Conservation (phyloP, 2,888 invertebrate genomes). For the Phengaris arion region DNA sequence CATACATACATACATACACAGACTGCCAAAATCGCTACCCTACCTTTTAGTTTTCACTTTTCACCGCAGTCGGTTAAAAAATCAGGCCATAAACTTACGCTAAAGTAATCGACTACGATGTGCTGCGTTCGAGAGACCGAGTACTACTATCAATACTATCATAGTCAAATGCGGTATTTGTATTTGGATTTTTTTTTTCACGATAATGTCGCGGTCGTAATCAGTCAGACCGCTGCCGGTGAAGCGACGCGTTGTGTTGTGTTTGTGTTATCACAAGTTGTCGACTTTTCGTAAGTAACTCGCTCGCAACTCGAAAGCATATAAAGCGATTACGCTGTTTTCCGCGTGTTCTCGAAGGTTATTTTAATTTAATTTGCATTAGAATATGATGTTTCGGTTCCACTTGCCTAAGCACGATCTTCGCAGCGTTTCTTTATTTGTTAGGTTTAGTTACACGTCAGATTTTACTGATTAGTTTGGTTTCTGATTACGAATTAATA, state of each 20-base stretch:
- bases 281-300: not conserved
- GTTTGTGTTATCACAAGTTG: not conserved
- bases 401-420: slow-evolving; percentile 26
- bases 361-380: slow-evolving; percentile 24
- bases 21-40: too few species aligned
- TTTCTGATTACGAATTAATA: not conserved
- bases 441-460: not conserved
- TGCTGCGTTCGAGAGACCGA: slow-evolving; percentile 36
- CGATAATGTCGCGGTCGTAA: slow-evolving; percentile 56
- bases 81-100: not conserved
- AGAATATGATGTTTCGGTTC: slow-evolving; percentile 23
- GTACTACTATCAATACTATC: slow-evolving; percentile 42
- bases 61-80: not conserved
- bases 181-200: slow-evolving; percentile 53
- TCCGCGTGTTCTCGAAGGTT: slow-evolving; percentile 21
- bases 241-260: slow-evolving; percentile 42
- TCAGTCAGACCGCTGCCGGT: slow-evolving; percentile 55
- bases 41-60: not conserved
- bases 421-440: not conserved
- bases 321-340: slow-evolving; percentile 22
- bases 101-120: not conserved
- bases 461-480: slow-evolving; percentile 2
- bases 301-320: not conserved
- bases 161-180: slow-evolving; percentile 53
- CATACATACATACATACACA: too few species aligned